Evolutionary conservation across 1,140 invertebrate species (phyloP).

Genomic region (Drosophila willistoni): DNA sequence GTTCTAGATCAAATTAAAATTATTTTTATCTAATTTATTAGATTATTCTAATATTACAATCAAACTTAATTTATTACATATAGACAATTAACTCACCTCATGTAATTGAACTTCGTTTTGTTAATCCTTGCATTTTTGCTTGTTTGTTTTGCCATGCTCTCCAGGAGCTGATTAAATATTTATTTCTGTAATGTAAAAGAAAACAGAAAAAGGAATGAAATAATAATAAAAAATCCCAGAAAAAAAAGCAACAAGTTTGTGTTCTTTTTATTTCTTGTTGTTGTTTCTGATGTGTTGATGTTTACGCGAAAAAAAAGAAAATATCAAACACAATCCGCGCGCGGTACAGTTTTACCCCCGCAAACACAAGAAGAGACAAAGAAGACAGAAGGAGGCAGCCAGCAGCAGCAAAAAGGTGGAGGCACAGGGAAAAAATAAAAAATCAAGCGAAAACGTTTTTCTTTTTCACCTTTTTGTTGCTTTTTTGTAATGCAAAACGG

Average conservation of each 20-base stretch:
- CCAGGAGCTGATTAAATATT: slow-evolving; percentile 52
- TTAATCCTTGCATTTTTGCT: slow-evolving; percentile 18
- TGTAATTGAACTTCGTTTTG: slow-evolving; percentile 34
- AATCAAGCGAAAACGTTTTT: slow-evolving; percentile 72
- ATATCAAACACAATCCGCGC: slow-evolving; percentile 67
- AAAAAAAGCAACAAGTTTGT: slow-evolving; percentile 73
- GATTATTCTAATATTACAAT: no score
- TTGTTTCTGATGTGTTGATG: slow-evolving; percentile 59
- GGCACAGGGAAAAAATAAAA: slow-evolving; percentile 45
- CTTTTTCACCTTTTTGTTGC: slow-evolving; percentile 69
- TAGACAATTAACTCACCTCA: slow-evolving; percentile 32
- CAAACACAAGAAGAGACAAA: slow-evolving; percentile 21
- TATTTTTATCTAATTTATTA: no score
- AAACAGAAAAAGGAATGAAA: slow-evolving; percentile 49
- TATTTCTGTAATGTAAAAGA: slow-evolving; percentile 32
- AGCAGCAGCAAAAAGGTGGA: slow-evolving; percentile 13
- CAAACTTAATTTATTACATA: background rate
- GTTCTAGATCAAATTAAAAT: no score
- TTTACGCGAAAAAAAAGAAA: slow-evolving; percentile 79
- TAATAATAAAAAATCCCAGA: slow-evolving; percentile 47
- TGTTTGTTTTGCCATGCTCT: slow-evolving; percentile 22
- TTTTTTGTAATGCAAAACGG: slow-evolving; percentile 41
- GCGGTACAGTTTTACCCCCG: slow-evolving; percentile 73
- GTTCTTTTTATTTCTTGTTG: slow-evolving; percentile 35
- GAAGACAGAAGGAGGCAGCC: background rate